Evolutionary conservation across 1,140 invertebrate genomes (phyloP).

Genomic region (Calliopsis andreniformis): DNA sequence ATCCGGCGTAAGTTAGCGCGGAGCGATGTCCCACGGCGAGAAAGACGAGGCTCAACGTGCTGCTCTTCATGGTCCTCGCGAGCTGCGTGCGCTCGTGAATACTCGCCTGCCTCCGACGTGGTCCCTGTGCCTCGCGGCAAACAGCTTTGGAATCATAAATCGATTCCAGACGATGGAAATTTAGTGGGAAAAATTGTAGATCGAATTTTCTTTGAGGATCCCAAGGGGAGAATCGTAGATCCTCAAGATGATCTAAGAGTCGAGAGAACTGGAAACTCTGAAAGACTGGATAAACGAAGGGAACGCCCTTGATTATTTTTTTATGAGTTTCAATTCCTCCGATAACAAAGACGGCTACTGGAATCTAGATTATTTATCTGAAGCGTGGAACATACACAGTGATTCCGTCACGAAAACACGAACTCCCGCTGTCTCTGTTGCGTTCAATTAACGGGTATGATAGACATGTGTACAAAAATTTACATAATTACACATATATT

Average conservation of each 20-base stretch:
- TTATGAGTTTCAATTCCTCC: too few relatives aligned
- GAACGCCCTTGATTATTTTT: too few relatives aligned
- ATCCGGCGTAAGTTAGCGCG: constrained; percentile 68
- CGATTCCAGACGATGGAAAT: background rate
- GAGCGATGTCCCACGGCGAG: constrained; percentile 67
- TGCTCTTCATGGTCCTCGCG: constrained; percentile 26
- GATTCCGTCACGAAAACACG: too few relatives aligned
- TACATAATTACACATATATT: background rate
- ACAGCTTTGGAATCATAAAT: constrained; percentile 17
- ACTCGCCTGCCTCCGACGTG: background rate
- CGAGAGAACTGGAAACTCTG: too few relatives aligned
- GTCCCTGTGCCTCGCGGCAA: background rate
- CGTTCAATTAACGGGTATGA: too few relatives aligned
- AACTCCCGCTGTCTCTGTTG: too few relatives aligned
- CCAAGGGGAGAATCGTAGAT: too few relatives aligned
- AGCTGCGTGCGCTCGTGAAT: constrained; percentile 31
- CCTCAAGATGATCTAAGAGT: too few relatives aligned
- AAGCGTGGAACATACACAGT: too few relatives aligned
- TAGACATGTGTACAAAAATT: background rate
- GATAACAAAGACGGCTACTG: too few relatives aligned
- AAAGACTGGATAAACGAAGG: too few relatives aligned
- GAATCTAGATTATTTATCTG: too few relatives aligned
- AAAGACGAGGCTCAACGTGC: constrained; percentile 45
- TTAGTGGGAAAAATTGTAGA: constrained; percentile 17
- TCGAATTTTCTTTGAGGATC: background rate